Conservation (phyloP, 2,113 vertebrate genomes). For the Rhabdornis inornatus region DNA sequence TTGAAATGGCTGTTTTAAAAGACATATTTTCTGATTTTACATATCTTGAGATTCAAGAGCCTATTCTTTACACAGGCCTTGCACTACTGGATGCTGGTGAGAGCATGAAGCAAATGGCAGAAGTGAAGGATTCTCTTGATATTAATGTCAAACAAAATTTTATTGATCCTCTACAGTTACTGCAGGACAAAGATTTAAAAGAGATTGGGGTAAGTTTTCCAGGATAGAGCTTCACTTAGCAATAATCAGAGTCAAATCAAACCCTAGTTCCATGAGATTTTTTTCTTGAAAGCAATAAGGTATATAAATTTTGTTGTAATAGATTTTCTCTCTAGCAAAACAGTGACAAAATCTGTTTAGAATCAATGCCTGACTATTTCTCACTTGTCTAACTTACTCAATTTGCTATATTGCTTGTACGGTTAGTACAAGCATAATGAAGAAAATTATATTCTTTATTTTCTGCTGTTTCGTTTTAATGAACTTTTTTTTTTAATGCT, state of each 20-base stretch:
- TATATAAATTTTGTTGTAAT: not conserved
- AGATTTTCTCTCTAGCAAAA: not conserved
- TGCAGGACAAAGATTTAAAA: constrained; percentile 94
- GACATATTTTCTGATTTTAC: not conserved
- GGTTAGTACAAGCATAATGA: not conserved
- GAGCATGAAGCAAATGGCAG: constrained; percentile 91
- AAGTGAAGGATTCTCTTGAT: constrained; percentile 92
- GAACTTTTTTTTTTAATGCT: not conserved
- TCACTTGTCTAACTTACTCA: not conserved
- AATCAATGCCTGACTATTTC: not conserved
- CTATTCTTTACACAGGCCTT: constrained; percentile 71
- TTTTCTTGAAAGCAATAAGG: not conserved
- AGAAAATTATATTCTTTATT: not conserved
- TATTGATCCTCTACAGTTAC: constrained; percentile 87
- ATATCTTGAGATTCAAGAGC: not conserved
- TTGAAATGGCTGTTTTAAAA: not conserved
- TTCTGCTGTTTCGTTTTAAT: not conserved
- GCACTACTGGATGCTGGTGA: constrained; percentile 88
- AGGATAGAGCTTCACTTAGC: not conserved
- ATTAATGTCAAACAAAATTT: constrained; percentile 94
- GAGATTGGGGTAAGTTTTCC: constrained; percentile 86
- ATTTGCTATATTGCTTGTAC: not conserved
- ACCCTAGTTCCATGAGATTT: not conserved
- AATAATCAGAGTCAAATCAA: not conserved
- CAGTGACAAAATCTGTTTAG: not conserved